Evolutionary conservation across 2,113 vertebrate species (phyloP).

Genomic region (Cranoglanis bouderius): DNA sequence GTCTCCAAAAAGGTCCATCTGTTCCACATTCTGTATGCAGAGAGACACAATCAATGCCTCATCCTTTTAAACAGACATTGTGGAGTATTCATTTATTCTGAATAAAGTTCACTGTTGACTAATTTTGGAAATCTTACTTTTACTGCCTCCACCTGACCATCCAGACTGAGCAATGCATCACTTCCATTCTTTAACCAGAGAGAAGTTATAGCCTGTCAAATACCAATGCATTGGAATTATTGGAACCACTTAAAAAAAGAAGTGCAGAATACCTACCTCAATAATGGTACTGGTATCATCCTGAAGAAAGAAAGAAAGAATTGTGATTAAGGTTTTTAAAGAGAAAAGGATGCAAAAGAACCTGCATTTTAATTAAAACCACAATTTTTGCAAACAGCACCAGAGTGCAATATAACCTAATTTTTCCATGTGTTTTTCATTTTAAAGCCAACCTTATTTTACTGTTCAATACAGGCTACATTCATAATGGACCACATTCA

Average conservation of each 20-base stretch:
- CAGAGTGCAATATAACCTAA: neutral
- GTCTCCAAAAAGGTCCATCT: constrained; percentile 91
- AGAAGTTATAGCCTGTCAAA: neutral
- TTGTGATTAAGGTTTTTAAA: neutral
- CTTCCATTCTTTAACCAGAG: constrained; percentile 75
- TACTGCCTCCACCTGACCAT: constrained; percentile 68
- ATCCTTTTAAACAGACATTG: too few species aligned
- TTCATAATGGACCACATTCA: neutral
- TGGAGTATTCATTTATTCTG: neutral
- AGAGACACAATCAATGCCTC: constrained; percentile 3
- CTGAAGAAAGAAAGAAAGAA: constrained; percentile 58
- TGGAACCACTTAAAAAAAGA: neutral
- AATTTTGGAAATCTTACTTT: constrained; percentile 66
- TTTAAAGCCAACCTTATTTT: neutral
- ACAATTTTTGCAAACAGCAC: neutral
- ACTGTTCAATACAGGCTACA: constrained; percentile 2
- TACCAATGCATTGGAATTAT: neutral
- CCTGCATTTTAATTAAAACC: neutral
- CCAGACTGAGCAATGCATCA: constrained; percentile 65
- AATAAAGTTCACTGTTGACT: neutral
- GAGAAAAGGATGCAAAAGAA: neutral
- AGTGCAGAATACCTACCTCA: constrained; percentile 63
- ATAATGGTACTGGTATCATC: constrained; percentile 62
- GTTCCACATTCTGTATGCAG: constrained; percentile 81
- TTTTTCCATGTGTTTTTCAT: neutral